Evolutionary conservation across 2,797 vertebrate genomes (phyloP).

Genomic region (Megaceryle alcyon): DNA sequence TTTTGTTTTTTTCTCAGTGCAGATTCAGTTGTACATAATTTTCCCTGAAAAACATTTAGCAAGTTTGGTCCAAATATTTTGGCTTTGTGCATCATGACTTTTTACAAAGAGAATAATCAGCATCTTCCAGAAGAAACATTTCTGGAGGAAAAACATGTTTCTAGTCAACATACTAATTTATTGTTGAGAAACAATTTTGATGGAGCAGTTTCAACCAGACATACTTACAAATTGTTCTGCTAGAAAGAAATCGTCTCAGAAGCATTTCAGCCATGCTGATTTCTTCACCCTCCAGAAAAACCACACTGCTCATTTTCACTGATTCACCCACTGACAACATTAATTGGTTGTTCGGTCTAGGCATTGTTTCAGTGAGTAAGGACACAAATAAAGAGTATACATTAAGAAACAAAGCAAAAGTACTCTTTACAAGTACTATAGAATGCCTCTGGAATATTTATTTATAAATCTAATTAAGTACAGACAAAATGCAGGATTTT

Average conservation of each 20-base stretch:
- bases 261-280: slow-evolving; percentile 34
- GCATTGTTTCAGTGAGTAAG: not conserved
- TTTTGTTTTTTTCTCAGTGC: not conserved
- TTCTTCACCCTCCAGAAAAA: slow-evolving; percentile 32
- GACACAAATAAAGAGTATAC: not conserved
- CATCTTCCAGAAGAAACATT: slow-evolving; percentile 14
- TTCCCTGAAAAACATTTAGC: not conserved
- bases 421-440: not conserved
- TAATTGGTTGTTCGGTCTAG: not conserved
- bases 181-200: slow-evolving; percentile 18
- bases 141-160: not conserved
- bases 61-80: not conserved
- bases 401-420: not conserved
- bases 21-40: not conserved
- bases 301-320: not conserved
- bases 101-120: not conserved
- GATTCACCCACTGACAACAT: slow-evolving; percentile 9
- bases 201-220: slow-evolving; percentile 33
- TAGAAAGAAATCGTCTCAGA: not conserved
- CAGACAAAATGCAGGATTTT: not conserved
- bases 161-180: slow-evolving; percentile 12
- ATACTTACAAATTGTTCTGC: slow-evolving; percentile 15
- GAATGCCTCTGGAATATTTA: not conserved
- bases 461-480: not conserved
- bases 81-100: not conserved